A percentile compares a stretch with the other conserved stretches of the same genome.
Conservation (phyloP, 2,888 invertebrate genomes). For the Monoplex corrugatus region DNA sequence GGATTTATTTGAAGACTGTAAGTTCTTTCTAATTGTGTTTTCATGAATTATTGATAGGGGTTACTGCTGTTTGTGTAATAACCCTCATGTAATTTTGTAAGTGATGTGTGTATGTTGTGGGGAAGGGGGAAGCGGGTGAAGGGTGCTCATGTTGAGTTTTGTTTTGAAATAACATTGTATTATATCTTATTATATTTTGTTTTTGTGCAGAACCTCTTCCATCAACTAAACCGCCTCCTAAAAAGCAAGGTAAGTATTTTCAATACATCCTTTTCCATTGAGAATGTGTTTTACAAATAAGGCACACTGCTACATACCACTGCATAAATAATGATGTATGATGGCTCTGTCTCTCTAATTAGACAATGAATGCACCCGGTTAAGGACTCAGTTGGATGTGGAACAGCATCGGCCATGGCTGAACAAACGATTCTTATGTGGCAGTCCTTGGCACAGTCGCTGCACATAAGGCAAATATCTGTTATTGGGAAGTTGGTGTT, state of each 20-base stretch:
- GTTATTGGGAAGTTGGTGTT: too few species aligned
- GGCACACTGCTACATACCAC: background rate
- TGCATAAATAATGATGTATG: background rate
- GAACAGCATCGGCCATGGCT: background rate
- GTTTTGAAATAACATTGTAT: background rate
- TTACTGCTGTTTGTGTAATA: too few species aligned
- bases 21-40: background rate
- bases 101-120: background rate
- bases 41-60: background rate
- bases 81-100: too few species aligned
- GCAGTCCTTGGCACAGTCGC: too few species aligned
- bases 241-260: conserved; percentile 31
- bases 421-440: too few species aligned
- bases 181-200: background rate
- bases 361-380: background rate
- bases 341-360: background rate
- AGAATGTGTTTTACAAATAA: background rate
- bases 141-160: background rate
- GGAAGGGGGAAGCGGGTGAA: background rate
- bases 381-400: background rate
- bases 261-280: background rate
- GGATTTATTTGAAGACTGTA: too few species aligned
- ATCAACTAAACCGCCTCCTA: conserved; percentile 35
- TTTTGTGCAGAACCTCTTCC: conserved; percentile 38
- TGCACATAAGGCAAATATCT: too few species aligned